These are phyloP conservation scores for Coregonus suidteri DNA, from an alignment of 2,797 vertebrate species.

Conservation along the genomic window DNA sequence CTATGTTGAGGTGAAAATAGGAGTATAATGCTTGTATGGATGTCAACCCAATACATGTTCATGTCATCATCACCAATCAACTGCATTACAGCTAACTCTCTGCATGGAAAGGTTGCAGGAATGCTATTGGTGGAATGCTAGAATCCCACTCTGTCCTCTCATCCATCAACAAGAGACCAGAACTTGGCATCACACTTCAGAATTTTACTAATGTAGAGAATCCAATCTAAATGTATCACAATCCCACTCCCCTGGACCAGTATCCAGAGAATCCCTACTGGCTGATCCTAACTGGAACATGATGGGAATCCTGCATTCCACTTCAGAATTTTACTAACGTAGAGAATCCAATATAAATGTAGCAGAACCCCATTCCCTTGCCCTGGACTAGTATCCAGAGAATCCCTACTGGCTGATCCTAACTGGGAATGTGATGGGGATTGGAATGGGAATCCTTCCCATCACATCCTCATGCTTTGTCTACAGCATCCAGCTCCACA, in stretches of 20 bases:
- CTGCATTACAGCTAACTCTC: neutral
- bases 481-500: neutral
- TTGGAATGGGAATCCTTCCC: neutral
- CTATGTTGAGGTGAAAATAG: no score
- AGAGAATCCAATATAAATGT: neutral
- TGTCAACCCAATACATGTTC: no score
- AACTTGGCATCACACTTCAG: neutral
- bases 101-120: neutral
- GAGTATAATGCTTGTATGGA: no score
- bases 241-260: neutral
- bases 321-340: neutral
- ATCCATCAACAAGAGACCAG: neutral
- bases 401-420: slow-evolving; percentile 4
- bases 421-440: slow-evolving; percentile 1
- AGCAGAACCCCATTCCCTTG: neutral
- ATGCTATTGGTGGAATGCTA: neutral
- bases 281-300: slow-evolving; percentile 7
- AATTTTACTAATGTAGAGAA: neutral
- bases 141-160: neutral
- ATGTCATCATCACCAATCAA: no score
- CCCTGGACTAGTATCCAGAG: neutral
- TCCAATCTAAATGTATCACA: neutral
- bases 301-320: neutral
- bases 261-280: neutral
- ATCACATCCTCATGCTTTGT: slow-evolving; percentile 3